phyloP scores from a whole-genome alignment of 2,797 vertebrate genomes.

The Anisognathus igniventris region DNA sequence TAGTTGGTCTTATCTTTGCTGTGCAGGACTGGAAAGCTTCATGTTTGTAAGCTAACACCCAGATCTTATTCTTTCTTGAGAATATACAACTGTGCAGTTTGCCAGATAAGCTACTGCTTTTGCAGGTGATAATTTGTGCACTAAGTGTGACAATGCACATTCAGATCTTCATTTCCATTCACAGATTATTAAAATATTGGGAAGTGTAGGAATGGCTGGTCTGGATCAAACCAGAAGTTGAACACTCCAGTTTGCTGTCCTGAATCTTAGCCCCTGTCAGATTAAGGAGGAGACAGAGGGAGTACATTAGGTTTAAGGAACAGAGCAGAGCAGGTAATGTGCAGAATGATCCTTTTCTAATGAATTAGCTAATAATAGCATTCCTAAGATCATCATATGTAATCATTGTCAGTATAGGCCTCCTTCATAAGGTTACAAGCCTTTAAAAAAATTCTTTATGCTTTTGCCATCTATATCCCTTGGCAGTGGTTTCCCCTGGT shows the following conservation, averaged over 20 bases:
- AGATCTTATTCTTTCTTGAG: constrained; percentile 31
- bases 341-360: neutral
- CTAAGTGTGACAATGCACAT: neutral
- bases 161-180: neutral
- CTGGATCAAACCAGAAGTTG: neutral
- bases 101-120: constrained; percentile 30
- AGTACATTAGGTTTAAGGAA: neutral
- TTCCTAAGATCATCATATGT: neutral
- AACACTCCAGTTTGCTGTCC: neutral
- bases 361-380: neutral
- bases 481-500: neutral
- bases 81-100: neutral
- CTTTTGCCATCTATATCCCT: neutral
- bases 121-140: constrained; percentile 21
- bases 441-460: neutral
- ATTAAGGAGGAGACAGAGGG: neutral
- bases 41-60: constrained; percentile 45
- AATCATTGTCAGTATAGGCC: neutral
- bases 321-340: neutral
- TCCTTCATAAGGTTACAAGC: neutral
- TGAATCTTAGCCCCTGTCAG: neutral
- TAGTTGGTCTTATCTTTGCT: constrained; percentile 29
- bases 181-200: neutral
- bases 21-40: constrained; percentile 30
- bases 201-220: neutral